A percentile compares a stretch with the other conserved stretches of the same genome.
Evolutionary conservation across 2,797 vertebrate genomes (phyloP).

Genomic region (Notoglanidium macrostoma): DNA sequence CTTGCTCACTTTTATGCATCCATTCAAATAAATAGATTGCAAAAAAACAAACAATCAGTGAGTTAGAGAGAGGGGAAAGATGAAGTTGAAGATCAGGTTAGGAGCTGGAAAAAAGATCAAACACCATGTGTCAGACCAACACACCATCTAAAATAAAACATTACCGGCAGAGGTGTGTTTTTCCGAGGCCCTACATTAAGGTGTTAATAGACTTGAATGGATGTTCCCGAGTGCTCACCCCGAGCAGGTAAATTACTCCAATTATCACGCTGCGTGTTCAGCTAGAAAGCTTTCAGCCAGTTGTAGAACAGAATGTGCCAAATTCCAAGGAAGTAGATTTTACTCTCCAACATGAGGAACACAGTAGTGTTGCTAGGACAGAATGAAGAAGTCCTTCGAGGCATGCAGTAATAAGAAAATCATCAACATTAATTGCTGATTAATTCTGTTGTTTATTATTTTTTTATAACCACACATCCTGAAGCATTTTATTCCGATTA

Average conservation of each 20-base stretch:
- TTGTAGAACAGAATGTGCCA: neutral
- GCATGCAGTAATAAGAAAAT: neutral
- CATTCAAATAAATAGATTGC: neutral
- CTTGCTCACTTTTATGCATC: neutral
- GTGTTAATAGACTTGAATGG: slow-evolving; percentile 42
- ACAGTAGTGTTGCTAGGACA: neutral
- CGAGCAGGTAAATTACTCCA: slow-evolving; percentile 31
- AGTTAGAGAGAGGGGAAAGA: neutral
- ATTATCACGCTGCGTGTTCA: slow-evolving; percentile 24
- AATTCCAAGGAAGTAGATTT: neutral
- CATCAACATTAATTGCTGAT: neutral
- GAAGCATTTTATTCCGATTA: neutral
- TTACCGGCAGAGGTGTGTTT: neutral
- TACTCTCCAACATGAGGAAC: neutral
- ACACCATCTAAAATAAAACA: slow-evolving; percentile 25
- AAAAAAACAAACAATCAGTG: neutral
- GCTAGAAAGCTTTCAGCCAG: slow-evolving; percentile 6
- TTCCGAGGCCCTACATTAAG: slow-evolving; percentile 24
- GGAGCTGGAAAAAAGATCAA: slow-evolving; percentile 15
- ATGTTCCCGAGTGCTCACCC: slow-evolving; percentile 18
- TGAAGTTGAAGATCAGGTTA: neutral
- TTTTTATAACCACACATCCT: neutral
- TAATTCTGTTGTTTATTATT: neutral
- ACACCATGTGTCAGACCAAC: neutral
- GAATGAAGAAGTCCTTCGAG: neutral